phyloP scores from a whole-genome alignment of 1,140 invertebrate species.

The Colletes gigas region DNA sequence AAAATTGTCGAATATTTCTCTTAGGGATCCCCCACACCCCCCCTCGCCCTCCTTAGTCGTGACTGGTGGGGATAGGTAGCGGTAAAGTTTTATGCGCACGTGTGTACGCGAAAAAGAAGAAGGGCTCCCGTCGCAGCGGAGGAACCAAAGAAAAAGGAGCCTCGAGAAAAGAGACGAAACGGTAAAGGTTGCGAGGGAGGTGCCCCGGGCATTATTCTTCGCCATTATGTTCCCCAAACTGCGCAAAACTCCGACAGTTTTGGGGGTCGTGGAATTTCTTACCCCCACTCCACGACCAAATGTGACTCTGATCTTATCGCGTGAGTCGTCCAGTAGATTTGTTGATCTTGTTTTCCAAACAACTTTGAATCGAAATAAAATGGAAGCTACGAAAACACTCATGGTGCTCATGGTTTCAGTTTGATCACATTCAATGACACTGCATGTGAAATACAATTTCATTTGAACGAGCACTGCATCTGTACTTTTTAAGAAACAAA shows the following conservation, averaged over 20 bases:
- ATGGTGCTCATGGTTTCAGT: no score
- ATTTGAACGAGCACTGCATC: no score
- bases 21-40: conserved; percentile 41
- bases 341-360: no score
- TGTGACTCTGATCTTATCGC: no score
- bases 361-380: no score
- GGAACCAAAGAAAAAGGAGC: conserved; percentile 26
- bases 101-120: conserved; percentile 33
- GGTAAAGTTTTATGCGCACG: conserved; percentile 38
- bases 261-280: no score
- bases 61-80: conserved; percentile 17
- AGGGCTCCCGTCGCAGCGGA: background rate
- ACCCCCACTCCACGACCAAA: no score
- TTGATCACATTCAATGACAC: no score
- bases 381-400: no score
- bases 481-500: no score
- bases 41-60: background rate
- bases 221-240: conserved; percentile 39
- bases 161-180: conserved; percentile 34
- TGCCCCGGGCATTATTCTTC: conserved; percentile 47
- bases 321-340: no score
- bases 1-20: conserved; percentile 79
- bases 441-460: no score
- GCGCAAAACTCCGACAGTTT: background rate
- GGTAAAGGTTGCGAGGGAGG: conserved; percentile 49